A percentile compares a stretch with the other conserved stretches of the same genome.
Evolutionary conservation across 2,113 vertebrate genomes (phyloP).

Genomic region (Leucopsar rothschildi): DNA sequence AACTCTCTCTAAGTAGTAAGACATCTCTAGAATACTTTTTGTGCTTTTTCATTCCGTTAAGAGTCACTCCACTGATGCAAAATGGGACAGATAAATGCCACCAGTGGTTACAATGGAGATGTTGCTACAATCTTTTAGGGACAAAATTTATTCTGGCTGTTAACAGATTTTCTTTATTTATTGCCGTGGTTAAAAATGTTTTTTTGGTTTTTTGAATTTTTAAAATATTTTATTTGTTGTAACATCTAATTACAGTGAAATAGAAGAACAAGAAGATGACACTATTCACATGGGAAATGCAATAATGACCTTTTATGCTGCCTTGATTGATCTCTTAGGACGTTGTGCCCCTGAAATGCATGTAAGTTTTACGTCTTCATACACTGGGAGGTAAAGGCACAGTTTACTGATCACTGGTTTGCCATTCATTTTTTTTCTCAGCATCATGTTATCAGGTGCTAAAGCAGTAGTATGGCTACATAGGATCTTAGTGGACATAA

Average conservation of each 20-base stretch:
- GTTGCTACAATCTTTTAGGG: neutral
- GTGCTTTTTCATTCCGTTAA: neutral
- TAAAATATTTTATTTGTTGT: neutral
- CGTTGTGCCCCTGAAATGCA: conserved; percentile 98
- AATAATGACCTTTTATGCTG: conserved; percentile 96
- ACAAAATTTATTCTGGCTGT: neutral
- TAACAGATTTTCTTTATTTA: neutral
- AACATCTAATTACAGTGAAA: conserved; percentile 65
- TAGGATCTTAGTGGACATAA: neutral
- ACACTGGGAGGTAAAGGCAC: neutral
- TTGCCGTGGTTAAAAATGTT: neutral
- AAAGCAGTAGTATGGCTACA: neutral
- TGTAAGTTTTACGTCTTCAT: conserved; percentile 72
- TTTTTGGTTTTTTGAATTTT: neutral
- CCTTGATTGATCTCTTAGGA: conserved; percentile 91
- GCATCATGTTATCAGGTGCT: fast-evolving
- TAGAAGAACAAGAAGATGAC: conserved; percentile 89
- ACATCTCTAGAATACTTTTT: neutral
- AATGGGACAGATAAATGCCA: neutral
- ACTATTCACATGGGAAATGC: conserved; percentile 96
- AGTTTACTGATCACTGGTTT: neutral
- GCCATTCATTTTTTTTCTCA: neutral
- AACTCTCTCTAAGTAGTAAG: neutral
- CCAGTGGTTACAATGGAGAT: neutral
- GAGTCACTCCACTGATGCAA: neutral